Conservation (phyloP, 2,113 vertebrate genomes). For the Pluvianellus socialis region DNA sequence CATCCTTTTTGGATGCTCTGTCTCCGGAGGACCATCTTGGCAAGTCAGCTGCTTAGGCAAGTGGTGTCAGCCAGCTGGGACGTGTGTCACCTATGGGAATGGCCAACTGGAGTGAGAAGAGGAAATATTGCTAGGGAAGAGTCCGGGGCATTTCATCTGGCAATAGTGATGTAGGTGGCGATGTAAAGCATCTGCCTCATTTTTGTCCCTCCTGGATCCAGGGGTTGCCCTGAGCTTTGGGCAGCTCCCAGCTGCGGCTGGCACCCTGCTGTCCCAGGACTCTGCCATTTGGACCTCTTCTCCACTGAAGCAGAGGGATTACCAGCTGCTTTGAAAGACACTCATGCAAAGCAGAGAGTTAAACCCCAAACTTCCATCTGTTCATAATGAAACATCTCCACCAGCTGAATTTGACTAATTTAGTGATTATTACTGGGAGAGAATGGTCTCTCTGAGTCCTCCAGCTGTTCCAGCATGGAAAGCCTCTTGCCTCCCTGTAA, state of each 20-base stretch:
- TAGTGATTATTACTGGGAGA: not conserved
- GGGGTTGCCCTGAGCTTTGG: not conserved
- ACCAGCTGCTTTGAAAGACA: not conserved
- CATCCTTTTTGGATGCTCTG: not conserved
- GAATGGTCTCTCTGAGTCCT: not conserved
- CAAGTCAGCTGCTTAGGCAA: not conserved
- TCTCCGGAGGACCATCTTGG: not conserved
- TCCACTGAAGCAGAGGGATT: not conserved
- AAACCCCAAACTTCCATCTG: slow-evolving; percentile 20
- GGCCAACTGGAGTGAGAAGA: too few relatives aligned
- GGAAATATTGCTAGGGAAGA: not conserved
- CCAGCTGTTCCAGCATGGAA: slow-evolving; percentile 26
- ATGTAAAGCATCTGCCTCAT: not conserved
- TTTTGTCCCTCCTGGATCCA: not conserved
- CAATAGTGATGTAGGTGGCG: not conserved
- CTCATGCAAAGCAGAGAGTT: not conserved
- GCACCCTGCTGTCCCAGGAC: rapidly evolving
- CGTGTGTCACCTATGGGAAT: not conserved
- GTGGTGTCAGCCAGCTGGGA: not conserved
- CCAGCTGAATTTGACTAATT: slow-evolving; percentile 11
- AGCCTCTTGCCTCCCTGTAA: not conserved
- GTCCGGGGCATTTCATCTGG: rapidly evolving
- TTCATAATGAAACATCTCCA: not conserved
- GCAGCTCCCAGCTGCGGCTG: not conserved
- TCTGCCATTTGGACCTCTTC: not conserved